phyloP scores from a whole-genome alignment of 2,113 vertebrate genomes.

The Anthoscopus minutus region DNA sequence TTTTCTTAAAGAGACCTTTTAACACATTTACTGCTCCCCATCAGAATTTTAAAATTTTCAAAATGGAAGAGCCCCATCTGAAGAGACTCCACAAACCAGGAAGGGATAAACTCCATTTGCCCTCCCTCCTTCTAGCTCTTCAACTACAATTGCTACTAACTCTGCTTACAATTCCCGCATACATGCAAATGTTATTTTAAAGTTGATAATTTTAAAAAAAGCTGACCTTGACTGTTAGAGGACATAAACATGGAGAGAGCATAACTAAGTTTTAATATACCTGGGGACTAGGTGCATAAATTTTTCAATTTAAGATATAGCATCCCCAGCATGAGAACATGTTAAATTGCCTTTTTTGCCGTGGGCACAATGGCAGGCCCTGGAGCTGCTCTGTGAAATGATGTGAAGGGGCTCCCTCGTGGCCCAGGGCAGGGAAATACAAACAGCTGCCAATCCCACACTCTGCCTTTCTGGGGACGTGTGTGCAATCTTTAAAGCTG shows the following conservation, averaged over 20 bases:
- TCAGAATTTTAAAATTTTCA: neutral
- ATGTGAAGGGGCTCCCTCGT: neutral
- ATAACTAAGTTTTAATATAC: neutral
- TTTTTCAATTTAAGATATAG: slow-evolving; percentile 44
- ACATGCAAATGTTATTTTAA: neutral
- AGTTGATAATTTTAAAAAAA: neutral
- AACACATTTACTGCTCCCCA: neutral
- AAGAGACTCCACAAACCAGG: neutral
- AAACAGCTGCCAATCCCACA: neutral
- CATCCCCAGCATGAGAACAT: neutral
- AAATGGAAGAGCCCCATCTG: neutral
- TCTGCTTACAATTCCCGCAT: neutral
- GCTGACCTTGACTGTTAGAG: slow-evolving; percentile 23
- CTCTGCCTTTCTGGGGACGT: neutral
- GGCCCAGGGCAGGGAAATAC: neutral
- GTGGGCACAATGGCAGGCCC: neutral
- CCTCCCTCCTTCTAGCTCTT: neutral
- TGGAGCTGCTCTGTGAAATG: slow-evolving; percentile 19
- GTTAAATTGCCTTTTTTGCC: slow-evolving; percentile 58
- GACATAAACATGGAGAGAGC: neutral
- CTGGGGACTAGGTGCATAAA: slow-evolving; percentile 26
- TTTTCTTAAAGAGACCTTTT: neutral
- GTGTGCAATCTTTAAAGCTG: neutral
- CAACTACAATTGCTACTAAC: neutral
- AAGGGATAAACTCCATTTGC: neutral